Evolutionary conservation across 2,113 vertebrate genomes (phyloP).

Genomic region (Pavo muticus): DNA sequence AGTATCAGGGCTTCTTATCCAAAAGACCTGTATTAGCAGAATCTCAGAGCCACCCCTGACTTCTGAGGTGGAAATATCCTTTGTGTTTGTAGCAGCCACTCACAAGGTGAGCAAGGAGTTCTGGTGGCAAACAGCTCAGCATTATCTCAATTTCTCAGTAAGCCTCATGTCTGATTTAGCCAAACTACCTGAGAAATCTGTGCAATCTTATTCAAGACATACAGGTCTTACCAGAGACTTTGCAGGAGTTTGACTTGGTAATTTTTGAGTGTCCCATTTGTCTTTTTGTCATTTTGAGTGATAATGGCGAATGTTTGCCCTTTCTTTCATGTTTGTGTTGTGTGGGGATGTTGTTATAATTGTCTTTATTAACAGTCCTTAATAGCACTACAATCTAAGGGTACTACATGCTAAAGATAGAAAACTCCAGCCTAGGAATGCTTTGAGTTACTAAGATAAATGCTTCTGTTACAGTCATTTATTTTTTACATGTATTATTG

Average conservation of each 20-base stretch:
- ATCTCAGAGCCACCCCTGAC: neutral
- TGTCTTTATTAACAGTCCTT: neutral
- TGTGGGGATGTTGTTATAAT: neutral
- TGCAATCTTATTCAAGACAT: neutral
- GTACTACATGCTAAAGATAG: neutral
- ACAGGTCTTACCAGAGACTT: neutral
- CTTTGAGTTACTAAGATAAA: neutral
- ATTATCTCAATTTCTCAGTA: neutral
- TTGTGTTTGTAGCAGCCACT: neutral
- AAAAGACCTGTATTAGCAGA: neutral
- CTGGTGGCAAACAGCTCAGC: neutral
- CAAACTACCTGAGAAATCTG: neutral
- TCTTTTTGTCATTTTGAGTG: neutral
- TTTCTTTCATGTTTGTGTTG: neutral
- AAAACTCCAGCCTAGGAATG: neutral
- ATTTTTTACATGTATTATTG: neutral
- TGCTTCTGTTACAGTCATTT: neutral
- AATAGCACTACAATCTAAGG: neutral
- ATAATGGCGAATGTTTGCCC: neutral
- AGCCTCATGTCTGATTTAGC: accelerated
- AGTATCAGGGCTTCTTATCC: neutral
- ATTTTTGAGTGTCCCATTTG: neutral
- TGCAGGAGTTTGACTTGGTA: neutral
- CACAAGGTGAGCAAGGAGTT: neutral
- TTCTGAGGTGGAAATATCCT: neutral